phyloP scores from a whole-genome alignment of 1,140 invertebrate species.

The Anastrepha obliqua region DNA sequence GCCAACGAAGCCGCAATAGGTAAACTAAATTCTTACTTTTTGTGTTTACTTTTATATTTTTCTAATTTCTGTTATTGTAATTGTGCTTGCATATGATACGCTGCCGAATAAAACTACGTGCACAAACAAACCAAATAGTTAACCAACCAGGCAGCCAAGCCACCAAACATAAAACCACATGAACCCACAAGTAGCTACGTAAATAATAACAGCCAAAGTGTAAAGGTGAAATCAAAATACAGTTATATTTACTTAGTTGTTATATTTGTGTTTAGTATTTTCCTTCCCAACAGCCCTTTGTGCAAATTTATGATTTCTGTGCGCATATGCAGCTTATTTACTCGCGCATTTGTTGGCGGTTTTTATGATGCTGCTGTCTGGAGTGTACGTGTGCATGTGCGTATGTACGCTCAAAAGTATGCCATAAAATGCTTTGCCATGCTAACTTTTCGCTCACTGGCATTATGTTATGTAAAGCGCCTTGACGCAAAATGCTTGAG shows the following conservation, averaged over 20 bases:
- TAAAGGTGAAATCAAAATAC: neutral
- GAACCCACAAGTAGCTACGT: neutral
- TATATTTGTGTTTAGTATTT: slow-evolving; percentile 28
- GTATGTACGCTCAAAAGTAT: neutral
- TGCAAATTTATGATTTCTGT: neutral
- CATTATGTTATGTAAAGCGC: neutral
- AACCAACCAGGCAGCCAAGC: neutral
- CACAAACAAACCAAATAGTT: neutral
- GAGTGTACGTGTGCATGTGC: neutral
- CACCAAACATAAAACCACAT: neutral
- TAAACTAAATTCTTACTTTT: neutral
- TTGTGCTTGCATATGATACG: neutral
- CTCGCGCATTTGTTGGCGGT: neutral
- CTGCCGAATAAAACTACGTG: neutral
- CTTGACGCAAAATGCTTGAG: neutral
- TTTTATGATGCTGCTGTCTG: neutral
- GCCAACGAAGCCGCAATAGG: neutral
- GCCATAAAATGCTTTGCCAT: neutral
- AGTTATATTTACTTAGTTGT: slow-evolving; percentile 3
- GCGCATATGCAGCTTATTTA: too few relatives aligned
- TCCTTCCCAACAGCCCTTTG: neutral
- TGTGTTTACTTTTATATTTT: neutral
- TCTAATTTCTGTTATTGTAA: neutral
- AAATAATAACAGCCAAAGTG: neutral
- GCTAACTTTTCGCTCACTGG: neutral